Base-by-base conservation (phyloP, 2,797 vertebrate species). In the Myiotriccus ornatus region DNA sequence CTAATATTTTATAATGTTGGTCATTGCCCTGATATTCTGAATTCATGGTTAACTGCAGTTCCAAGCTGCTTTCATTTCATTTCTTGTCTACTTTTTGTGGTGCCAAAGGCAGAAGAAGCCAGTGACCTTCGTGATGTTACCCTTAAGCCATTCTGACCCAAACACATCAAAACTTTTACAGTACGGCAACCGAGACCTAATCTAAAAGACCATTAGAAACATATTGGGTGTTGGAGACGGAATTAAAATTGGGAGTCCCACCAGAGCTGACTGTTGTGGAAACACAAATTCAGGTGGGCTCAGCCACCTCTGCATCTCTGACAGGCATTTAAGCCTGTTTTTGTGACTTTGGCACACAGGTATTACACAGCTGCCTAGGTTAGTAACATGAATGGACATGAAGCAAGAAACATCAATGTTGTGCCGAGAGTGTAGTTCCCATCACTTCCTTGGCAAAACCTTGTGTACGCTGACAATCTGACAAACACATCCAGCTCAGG, bases 361-460 rank as follows among this genome's bases (percentile, higher is more conserved):
- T 41, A 14, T 84, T 74, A 13, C 70, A 43, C 57, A 81, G 84
- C 49, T 73, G 15, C 17, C 56, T 52, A 76, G 43, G 63, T 64
- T 44, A 59, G 68, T 56, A 59, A 67, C 5, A 79, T 46, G 81
- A 94, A 74, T 44, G 23, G 86, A 9, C 62, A 81, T 94, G 92
- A 96, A 96, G 60, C 44, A 49, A 92, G 71, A 75, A 87, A 85
- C 71, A 90, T 46, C 34, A 87, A 67, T n/a, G 55, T 79, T 24
- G n/a, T 44, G 80, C 15, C 2, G 35, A 64, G 50, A 82, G 82
- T 0, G 1, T 15, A 62, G 80, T 76, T 96, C 83, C 59, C 78
- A 67, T 64, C 52, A 4, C 41, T 84, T 91, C 47, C 69, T 64
- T 24, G 53, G 49, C 59, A 44, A 82, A 65, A 27, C 12, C 8